Evolutionary conservation across 2,888 invertebrate genomes (phyloP), one percentile per base, ranked within the genome.

Genomic region (Pyralis farinalis): DNA sequence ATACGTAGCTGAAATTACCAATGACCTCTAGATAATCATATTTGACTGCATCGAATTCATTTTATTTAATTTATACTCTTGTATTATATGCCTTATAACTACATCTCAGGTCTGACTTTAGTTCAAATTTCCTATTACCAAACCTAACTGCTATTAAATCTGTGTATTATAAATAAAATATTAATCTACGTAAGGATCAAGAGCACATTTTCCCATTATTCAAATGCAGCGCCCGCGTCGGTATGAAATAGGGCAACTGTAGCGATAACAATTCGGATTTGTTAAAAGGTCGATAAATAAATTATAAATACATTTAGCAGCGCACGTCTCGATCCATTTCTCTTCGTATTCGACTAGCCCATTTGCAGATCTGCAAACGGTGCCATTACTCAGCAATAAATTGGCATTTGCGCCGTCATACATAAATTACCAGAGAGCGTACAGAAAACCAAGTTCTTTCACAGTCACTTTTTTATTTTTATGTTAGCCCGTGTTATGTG

Each of bases 331-430:
- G 60, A 76, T 76, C 83, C 84, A 84, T 86, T 86, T 84, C 86
- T 83, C 85, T 85, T 81, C 81, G 79, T 79, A 76, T 78, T 80
- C 83, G 80, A 75, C 82, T 85, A 75, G 80, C 84, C 79, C 81
- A 81, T 85, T 87, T 82, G 77, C 80, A 86, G 82, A 87, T 86
- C 85, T 86, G 84, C 81, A 83, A 87, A 85, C 84, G 85, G 84
- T 33, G 33, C 39, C 39, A 87, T 88, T 87, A 88, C 85, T 87
- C 87, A 86, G 85, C 86, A 81, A 87, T 87, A 88, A 87, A 87
- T 87, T 87, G 87, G 87, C 82, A 84, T 87, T 87, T 85, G 80
- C 77, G 82, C 79, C 81, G 84, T 81, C 86, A 86, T 88, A 87
- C 86, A 88, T 88, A 88, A 86, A 88, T 87, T 85, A 86, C 78